Percentiles rank a stretch among this genome's conserved stretches.
Evolutionary conservation across 2,113 vertebrate genomes (phyloP).

Genomic region (Sakesphorus luctuosus): DNA sequence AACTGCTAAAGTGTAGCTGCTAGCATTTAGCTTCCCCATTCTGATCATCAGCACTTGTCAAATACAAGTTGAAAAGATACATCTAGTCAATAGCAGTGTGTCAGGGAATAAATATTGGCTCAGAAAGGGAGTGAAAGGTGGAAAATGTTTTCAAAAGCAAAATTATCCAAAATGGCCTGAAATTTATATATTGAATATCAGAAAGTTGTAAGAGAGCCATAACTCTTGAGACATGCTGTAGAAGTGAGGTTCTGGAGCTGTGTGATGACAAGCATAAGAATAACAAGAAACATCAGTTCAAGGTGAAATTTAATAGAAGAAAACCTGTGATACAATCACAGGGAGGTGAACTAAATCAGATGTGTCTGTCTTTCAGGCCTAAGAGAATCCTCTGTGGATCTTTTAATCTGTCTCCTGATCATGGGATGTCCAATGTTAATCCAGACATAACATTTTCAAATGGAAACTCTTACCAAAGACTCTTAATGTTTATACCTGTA

Average conservation of each 20-base stretch:
- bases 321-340: background rate
- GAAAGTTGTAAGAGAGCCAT: background rate
- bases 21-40: background rate
- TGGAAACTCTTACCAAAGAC: background rate
- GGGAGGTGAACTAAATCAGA: background rate
- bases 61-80: background rate
- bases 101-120: background rate
- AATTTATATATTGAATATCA: background rate
- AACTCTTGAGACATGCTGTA: background rate
- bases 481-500: background rate
- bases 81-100: background rate
- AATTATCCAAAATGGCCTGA: background rate
- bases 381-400: background rate
- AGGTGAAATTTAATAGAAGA: background rate
- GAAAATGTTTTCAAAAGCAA: background rate
- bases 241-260: background rate
- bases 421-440: background rate
- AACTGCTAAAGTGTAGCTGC: background rate
- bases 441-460: background rate
- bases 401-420: background rate
- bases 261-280: background rate
- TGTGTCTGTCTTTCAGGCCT: background rate
- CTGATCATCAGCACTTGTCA: background rate
- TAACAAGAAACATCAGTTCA: background rate
- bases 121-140: background rate